Evolutionary conservation across 2,113 vertebrate genomes (phyloP).

Genomic region (Vidua chalybeata): DNA sequence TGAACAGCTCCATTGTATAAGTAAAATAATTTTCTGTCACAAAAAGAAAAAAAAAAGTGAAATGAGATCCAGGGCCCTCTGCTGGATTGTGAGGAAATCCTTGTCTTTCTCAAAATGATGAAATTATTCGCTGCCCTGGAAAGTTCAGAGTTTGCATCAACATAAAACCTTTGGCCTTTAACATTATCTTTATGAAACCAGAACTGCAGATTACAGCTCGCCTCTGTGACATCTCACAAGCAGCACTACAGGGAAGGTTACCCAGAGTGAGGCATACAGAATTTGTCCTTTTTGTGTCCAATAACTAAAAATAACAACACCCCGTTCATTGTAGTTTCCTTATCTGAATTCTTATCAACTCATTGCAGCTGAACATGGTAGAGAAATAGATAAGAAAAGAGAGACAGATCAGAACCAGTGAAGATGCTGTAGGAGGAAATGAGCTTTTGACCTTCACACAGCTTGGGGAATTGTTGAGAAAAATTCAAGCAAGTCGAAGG

Average conservation of each 20-base stretch:
- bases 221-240: background rate
- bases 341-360: background rate
- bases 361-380: background rate
- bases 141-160: background rate
- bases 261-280: background rate
- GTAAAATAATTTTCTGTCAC: background rate
- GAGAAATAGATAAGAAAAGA: background rate
- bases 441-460: background rate
- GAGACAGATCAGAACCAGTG: background rate
- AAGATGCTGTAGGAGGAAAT: background rate
- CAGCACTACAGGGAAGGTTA: background rate
- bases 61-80: slow-evolving; percentile 7
- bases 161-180: background rate
- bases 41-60: background rate
- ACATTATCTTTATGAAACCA: background rate
- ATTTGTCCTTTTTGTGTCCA: background rate
- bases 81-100: background rate
- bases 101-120: background rate
- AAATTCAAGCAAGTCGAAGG: background rate
- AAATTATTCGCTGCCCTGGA: background rate
- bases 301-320: background rate
- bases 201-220: background rate
- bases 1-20: background rate
- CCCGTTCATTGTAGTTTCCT: background rate
- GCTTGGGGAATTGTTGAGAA: background rate